Evolutionary conservation across 2,797 vertebrate species (phyloP).

Genomic region (Ctenopoma multispine): DNA sequence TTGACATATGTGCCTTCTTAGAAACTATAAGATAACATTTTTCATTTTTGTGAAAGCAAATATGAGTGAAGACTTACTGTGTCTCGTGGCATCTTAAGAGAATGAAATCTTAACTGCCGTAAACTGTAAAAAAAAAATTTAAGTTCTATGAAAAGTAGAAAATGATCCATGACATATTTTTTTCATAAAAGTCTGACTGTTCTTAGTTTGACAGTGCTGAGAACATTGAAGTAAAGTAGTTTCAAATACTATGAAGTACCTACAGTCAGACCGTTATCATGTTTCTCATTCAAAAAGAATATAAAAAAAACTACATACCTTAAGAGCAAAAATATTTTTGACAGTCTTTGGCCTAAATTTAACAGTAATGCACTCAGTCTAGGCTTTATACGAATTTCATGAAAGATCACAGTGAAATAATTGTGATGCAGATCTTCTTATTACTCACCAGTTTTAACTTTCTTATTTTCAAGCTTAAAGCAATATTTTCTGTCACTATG

Average conservation of each 20-base stretch:
- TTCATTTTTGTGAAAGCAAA: constrained; percentile 23
- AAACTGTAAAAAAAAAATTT: constrained; percentile 17
- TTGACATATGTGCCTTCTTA: constrained; percentile 23
- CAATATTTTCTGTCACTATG: constrained; percentile 52
- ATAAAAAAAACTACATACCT: constrained; percentile 1
- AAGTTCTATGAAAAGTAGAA: constrained; percentile 18
- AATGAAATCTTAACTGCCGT: constrained; percentile 23
- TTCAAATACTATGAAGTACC: constrained; percentile 25
- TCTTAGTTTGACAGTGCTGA: constrained; percentile 14
- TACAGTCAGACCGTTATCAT: constrained; percentile 22
- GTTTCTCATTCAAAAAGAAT: constrained; percentile 1
- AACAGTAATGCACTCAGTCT: constrained; percentile 16
- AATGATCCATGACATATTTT: constrained; percentile 35
- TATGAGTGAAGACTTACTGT: not conserved
- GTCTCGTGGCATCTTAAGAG: constrained; percentile 14
- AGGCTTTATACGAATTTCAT: constrained; percentile 21
- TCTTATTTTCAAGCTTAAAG: constrained; percentile 33
- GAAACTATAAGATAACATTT: constrained; percentile 14
- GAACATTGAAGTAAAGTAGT: constrained; percentile 21
- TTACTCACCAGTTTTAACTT: constrained; percentile 49
- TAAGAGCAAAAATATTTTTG: constrained; percentile 20
- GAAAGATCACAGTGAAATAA: constrained; percentile 47
- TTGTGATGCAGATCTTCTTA: constrained; percentile 15
- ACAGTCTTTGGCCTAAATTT: constrained; percentile 35
- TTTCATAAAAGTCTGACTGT: constrained; percentile 10